Evolutionary conservation across 2,888 invertebrate genomes (phyloP), one percentile per base, ranked within the genome.

Genomic region (Sesia apiformis): DNA sequence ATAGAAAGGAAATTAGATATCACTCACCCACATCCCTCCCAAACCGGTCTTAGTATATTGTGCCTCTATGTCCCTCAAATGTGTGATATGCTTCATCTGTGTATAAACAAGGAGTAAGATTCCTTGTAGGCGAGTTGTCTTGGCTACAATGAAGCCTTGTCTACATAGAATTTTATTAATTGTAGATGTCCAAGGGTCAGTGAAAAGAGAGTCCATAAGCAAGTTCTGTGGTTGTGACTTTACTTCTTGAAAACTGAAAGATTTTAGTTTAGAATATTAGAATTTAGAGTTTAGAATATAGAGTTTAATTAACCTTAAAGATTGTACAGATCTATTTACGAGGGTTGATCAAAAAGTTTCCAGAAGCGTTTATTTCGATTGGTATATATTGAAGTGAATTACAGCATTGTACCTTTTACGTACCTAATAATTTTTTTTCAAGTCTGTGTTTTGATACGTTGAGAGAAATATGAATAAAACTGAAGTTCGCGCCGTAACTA

Each of bases 41-140:
- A 98, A 91, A 3, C 98, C 98, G 55, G 98, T 97, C 67, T 94
- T 93, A 0, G 97, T 97, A 66, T 94, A 96, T 72, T 95, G 94
- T 3, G 95, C 93, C 77, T 98, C 97, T 55, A 98, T 93, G 69
- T 96, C 94, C 60, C 96, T 91, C 51, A 98, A 81, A 83, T 95
- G 94, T n/a, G 93, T 88, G 4, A 98, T 83, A 84, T 97, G 96
- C 67, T 93, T 93, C 63, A 95, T 90, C 60, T 94, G 92, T 40
- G 94, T 92, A 74, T 95, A 98, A 7, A 96, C 90, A 54, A 94
- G 91, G 23, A 97, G 81, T 53, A 97, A 84, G 42, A 98, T 90
- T 4, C 98, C 98, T 78, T 96, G 96, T 66, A 98, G 91, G 59
- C 96, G 91, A 52, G 95, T 93, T 0, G 93, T 94, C 78, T 96